Percentiles rank a stretch among this genome's conserved stretches.
Evolutionary conservation across 1,140 invertebrate genomes (phyloP).

Genomic region (Stenopsyche tienmushanensis): DNA sequence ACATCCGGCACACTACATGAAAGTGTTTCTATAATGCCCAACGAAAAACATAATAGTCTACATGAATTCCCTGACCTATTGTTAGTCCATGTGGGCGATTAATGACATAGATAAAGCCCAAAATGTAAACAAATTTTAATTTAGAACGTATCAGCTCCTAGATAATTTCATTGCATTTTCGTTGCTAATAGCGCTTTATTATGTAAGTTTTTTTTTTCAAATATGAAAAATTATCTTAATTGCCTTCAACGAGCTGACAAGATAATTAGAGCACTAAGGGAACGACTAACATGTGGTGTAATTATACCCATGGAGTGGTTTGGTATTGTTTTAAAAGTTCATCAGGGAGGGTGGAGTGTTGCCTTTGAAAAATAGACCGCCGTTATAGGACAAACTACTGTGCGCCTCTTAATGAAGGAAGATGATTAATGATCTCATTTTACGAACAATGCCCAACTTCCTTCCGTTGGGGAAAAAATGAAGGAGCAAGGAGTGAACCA

Average conservation of each 20-base stretch:
- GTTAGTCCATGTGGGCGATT: constrained; percentile 16
- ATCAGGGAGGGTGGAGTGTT: not conserved
- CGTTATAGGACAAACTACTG: constrained; percentile 5
- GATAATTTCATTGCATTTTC: constrained; percentile 4
- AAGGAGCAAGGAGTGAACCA: too few relatives aligned
- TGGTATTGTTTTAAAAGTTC: not conserved
- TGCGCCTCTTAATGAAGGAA: not conserved
- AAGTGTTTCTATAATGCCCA: too few relatives aligned
- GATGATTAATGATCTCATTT: not conserved
- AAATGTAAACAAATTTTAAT: constrained; percentile 36
- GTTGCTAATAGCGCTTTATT: constrained; percentile 15
- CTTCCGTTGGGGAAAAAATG: constrained; percentile 9
- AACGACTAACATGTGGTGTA: not conserved
- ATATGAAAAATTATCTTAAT: constrained; percentile 31
- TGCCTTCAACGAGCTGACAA: constrained; percentile 27
- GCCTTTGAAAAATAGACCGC: constrained; percentile 17
- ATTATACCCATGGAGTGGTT: constrained; percentile 3
- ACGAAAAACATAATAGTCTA: not conserved
- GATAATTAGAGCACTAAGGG: constrained; percentile 23
- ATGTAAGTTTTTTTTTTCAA: constrained; percentile 11
- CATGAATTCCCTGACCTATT: not conserved
- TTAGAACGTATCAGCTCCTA: constrained; percentile 12
- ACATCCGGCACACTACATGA: too few relatives aligned
- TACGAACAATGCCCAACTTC: not conserved
- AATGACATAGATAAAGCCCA: constrained; percentile 32